phyloP scores from a whole-genome alignment of 2,888 invertebrate species.

The Lycocerus yunnanus region DNA sequence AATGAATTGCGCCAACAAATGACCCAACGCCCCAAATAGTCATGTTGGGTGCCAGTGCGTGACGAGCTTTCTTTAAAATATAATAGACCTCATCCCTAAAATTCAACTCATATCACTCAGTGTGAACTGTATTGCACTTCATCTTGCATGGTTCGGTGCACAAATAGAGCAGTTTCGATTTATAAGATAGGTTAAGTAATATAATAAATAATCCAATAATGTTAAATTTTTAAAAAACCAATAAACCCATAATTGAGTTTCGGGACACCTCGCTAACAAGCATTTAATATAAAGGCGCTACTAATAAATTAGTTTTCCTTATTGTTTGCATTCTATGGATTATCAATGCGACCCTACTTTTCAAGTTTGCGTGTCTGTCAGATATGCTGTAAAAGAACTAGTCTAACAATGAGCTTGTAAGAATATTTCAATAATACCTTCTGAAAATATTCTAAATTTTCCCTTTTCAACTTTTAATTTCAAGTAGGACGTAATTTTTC shows the following conservation, averaged over 20 bases:
- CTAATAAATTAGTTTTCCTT: background rate
- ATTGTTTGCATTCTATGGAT: background rate
- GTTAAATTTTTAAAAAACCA: background rate
- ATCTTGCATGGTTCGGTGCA: slow-evolving; percentile 44
- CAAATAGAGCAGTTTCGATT: slow-evolving; percentile 41
- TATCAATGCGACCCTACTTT: background rate
- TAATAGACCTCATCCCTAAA: slow-evolving; percentile 40
- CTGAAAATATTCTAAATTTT: background rate
- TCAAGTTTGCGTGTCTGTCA: background rate
- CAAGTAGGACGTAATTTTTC: too few species aligned
- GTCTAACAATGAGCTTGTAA: background rate
- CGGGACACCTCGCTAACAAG: background rate
- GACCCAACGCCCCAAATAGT: slow-evolving; percentile 41
- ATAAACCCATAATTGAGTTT: background rate
- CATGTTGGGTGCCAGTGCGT: slow-evolving; percentile 39
- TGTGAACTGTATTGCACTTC: slow-evolving; percentile 42
- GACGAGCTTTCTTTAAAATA: slow-evolving; percentile 43
- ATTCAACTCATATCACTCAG: slow-evolving; percentile 31
- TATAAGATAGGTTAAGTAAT: slow-evolving; percentile 31
- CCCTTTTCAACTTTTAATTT: background rate
- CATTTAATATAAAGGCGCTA: background rate
- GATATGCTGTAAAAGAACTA: background rate
- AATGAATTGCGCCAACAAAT: slow-evolving; percentile 42
- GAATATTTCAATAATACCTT: background rate
- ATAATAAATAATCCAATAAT: slow-evolving; percentile 28